These are phyloP conservation scores for Hirtodrosophila duncani DNA, from an alignment of 2,888 invertebrate genomes.

Conservation along the genomic window DNA sequence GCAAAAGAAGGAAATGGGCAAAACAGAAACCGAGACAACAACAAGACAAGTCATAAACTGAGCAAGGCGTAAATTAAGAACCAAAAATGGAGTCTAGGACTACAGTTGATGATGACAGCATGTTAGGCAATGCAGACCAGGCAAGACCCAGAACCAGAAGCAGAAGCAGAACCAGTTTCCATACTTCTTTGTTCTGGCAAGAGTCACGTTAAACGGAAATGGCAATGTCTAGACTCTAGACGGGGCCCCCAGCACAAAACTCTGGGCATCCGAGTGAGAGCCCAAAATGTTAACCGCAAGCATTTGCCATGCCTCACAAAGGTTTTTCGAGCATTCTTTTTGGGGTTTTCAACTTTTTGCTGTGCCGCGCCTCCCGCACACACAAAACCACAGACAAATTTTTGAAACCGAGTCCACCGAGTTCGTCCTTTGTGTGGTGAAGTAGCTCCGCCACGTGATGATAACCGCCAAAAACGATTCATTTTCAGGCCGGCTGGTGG, in stretches of 20 bases:
- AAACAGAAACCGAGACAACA: no score
- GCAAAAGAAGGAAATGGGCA: conserved; percentile 14
- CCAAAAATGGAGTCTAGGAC: no score
- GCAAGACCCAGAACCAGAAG: no score
- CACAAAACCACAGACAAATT: conserved; percentile 47
- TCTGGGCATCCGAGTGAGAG: not conserved
- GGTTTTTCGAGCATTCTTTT: not conserved
- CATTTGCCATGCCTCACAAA: conserved; percentile 47
- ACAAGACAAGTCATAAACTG: no score
- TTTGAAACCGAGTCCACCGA: conserved; percentile 26
- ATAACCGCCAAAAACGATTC: conserved; percentile 32
- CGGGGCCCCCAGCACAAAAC: conserved; percentile 14
- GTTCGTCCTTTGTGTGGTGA: not conserved
- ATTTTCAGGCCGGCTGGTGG: conserved; percentile 24
- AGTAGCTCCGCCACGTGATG: conserved; percentile 2
- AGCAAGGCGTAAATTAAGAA: conserved; percentile 38
- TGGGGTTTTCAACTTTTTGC: no score
- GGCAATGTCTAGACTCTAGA: conserved; percentile 65
- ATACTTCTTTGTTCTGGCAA: conserved; percentile 10
- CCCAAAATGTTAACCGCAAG: conserved; percentile 30
- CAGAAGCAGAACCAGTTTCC: conserved; percentile 22
- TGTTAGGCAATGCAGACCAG: no score
- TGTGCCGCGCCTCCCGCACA: no score
- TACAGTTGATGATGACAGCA: conserved; percentile 41
- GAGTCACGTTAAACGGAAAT: conserved; percentile 67